phyloP scores from a whole-genome alignment of 2,797 vertebrate genomes.

The Ctenopoma kingsleyae region DNA sequence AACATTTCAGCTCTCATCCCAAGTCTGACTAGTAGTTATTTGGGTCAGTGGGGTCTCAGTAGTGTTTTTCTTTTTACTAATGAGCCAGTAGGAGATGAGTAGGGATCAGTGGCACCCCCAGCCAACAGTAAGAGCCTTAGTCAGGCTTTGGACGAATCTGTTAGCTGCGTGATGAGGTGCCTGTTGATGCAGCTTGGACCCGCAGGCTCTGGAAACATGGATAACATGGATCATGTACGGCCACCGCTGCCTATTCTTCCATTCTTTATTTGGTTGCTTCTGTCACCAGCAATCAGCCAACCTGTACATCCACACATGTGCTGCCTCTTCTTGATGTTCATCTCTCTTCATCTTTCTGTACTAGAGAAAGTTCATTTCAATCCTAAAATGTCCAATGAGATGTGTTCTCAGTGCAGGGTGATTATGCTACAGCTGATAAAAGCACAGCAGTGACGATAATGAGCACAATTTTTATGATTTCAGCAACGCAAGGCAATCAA shows the following conservation, averaged over 20 bases:
- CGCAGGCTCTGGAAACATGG: constrained; percentile 39
- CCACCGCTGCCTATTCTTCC: constrained; percentile 41
- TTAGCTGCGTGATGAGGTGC: constrained; percentile 51
- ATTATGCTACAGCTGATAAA: constrained; percentile 47
- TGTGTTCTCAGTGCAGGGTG: constrained; percentile 21
- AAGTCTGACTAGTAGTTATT: constrained; percentile 40
- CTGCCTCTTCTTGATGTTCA: not conserved
- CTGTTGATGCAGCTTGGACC: constrained; percentile 43
- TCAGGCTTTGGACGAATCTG: constrained; percentile 65
- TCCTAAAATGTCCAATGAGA: constrained; percentile 25
- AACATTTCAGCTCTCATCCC: constrained; percentile 23
- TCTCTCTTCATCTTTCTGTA: not conserved
- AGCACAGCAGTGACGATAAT: constrained; percentile 34
- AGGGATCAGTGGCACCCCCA: constrained; percentile 67
- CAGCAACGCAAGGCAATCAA: constrained; percentile 38
- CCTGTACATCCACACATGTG: constrained; percentile 38
- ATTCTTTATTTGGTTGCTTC: constrained; percentile 51
- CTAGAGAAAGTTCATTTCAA: constrained; percentile 27
- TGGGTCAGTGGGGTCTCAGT: constrained; percentile 62
- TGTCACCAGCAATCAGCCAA: constrained; percentile 60
- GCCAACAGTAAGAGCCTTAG: constrained; percentile 73
- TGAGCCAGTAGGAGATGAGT: constrained; percentile 72
- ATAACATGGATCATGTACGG: constrained; percentile 60
- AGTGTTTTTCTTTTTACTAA: constrained; percentile 46
- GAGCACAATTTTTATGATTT: constrained; percentile 40